Percentiles rank a stretch among this genome's conserved stretches.
Evolutionary conservation across 2,797 vertebrate species (phyloP).

Genomic region (Crenichthys baileyi): DNA sequence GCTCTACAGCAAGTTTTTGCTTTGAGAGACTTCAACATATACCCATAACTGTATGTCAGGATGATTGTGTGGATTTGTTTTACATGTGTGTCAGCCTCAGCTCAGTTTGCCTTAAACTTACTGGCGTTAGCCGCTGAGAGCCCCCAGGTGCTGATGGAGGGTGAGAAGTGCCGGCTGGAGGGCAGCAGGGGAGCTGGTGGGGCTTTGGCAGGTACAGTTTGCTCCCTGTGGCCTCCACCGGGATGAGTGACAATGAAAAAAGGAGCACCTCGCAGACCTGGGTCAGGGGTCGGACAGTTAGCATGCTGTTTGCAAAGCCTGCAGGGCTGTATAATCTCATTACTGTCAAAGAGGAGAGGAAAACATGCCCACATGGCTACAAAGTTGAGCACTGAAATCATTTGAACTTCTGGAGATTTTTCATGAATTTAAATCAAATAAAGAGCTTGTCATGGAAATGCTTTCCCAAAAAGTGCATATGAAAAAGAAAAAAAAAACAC

Average conservation of each 20-base stretch:
- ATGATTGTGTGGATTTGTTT: conserved; percentile 11
- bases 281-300: conserved; percentile 59
- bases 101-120: conserved; percentile 15
- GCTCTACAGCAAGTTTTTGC: conserved; percentile 17
- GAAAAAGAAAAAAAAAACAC: background rate
- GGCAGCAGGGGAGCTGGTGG: conserved; percentile 34
- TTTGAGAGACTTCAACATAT: conserved; percentile 13
- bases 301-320: conserved; percentile 42
- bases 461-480: background rate
- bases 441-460: background rate
- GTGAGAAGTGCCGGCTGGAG: conserved; percentile 45
- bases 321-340: conserved; percentile 42
- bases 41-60: background rate
- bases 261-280: conserved; percentile 48
- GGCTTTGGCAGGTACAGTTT: conserved; percentile 53
- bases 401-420: background rate
- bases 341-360: conserved; percentile 41
- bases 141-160: conserved; percentile 37
- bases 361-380: conserved; percentile 14
- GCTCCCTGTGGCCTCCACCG: conserved; percentile 31
- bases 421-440: background rate
- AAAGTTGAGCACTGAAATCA: background rate
- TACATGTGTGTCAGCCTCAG: background rate
- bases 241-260: conserved; percentile 49
- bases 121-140: conserved; percentile 23